Percentiles rank a stretch among this genome's conserved stretches.
Evolutionary conservation across 2,888 invertebrate genomes (phyloP).

Genomic region (Laspeyria flexula): DNA sequence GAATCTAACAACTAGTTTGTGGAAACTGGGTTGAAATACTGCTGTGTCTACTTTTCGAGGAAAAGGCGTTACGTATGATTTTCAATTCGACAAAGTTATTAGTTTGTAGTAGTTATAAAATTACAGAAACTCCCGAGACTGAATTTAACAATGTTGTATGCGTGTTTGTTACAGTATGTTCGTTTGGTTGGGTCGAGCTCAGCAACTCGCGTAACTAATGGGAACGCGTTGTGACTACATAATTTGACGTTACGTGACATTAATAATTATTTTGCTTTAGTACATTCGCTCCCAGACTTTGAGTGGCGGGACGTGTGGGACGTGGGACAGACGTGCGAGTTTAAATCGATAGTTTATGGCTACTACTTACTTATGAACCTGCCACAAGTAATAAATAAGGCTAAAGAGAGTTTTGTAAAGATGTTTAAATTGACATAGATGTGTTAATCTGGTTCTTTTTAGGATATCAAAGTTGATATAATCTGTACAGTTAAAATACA

Average conservation of each 20-base stretch:
- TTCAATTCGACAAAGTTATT: not conserved
- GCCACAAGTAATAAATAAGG: no score
- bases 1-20: no score
- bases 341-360: conserved; percentile 7
- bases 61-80: no score
- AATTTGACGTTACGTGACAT: conserved; percentile 69
- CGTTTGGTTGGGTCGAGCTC: conserved; percentile 37
- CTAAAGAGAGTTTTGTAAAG: no score
- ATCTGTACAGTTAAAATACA: no score
- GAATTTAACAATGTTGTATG: conserved; percentile 19
- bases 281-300: conserved; percentile 44
- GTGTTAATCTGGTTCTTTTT: no score
- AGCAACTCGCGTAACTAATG: conserved; percentile 51
- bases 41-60: no score
- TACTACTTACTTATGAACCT: not conserved
- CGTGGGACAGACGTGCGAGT: conserved; percentile 11
- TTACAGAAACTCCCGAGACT: conserved; percentile 13
- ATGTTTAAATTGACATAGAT: no score
- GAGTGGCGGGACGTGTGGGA: conserved; percentile 15
- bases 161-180: conserved; percentile 21
- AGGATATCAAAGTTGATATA: no score
- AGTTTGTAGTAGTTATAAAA: conserved; percentile 8
- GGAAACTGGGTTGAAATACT: no score
- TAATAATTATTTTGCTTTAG: conserved; percentile 65
- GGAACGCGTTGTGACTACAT: conserved; percentile 63